Percentiles rank a stretch among this genome's conserved stretches.
phyloP scores from a whole-genome alignment of 2,888 invertebrate genomes.

The Anticlea derivata region DNA sequence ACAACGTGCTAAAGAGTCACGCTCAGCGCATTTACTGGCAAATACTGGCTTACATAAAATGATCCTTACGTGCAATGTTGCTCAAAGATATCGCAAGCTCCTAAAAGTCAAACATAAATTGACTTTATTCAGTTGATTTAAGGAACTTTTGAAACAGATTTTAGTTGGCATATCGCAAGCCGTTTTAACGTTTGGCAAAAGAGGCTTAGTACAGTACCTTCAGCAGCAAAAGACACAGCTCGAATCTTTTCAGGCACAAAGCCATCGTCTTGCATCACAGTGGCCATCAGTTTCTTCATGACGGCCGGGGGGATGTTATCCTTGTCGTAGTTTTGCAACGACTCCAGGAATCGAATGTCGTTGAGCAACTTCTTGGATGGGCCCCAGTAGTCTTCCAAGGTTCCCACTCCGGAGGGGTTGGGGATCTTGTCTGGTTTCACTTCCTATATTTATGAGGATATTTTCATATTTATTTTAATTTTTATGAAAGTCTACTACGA shows the following conservation, averaged over 20 bases:
- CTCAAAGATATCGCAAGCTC: too few relatives aligned
- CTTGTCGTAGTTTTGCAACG: constrained; percentile 94
- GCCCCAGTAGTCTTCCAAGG: constrained; percentile 96
- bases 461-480: not conserved
- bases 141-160: too few relatives aligned
- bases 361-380: constrained; percentile 94
- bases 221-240: constrained; percentile 93
- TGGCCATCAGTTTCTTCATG: constrained; percentile 92
- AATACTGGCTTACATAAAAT: too few relatives aligned
- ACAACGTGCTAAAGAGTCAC: too few relatives aligned
- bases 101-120: too few relatives aligned
- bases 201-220: constrained; percentile 80
- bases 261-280: constrained; percentile 91
- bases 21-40: too few relatives aligned
- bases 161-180: too few relatives aligned
- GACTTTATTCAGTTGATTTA: too few relatives aligned
- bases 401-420: constrained; percentile 92
- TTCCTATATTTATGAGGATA: constrained; percentile 67
- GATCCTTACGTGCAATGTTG: too few relatives aligned
- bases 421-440: constrained; percentile 94
- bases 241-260: constrained; percentile 97
- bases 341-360: constrained; percentile 96
- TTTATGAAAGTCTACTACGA: too few relatives aligned
- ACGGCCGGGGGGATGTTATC: constrained; percentile 94
- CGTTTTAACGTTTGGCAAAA: too few relatives aligned